These are phyloP conservation scores for Aricia agestis DNA, from an alignment of 1,140 invertebrate species.

Conservation along the genomic window DNA sequence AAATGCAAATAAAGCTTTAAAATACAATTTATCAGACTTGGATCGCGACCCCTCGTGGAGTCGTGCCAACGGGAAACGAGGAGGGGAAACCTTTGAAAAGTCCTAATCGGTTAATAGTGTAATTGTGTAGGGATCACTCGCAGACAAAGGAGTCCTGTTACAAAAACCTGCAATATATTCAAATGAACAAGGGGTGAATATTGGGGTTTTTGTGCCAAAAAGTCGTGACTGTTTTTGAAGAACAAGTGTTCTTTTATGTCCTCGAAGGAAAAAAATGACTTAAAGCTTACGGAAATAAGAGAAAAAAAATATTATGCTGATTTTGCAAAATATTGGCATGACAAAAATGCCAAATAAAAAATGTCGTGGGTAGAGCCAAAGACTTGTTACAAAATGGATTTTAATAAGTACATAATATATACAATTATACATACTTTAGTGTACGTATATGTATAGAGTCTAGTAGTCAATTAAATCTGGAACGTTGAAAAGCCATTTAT, in stretches of 20 bases:
- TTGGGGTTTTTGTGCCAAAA: constrained; percentile 14
- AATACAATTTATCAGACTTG: constrained; percentile 29
- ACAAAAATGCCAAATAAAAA: too few relatives aligned
- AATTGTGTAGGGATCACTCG: constrained; percentile 41
- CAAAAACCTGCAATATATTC: constrained; percentile 7
- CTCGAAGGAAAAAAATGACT: background rate
- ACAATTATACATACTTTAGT: too few relatives aligned
- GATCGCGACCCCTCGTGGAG: constrained; percentile 36
- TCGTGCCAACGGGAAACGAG: constrained; percentile 25
- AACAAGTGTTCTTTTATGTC: background rate
- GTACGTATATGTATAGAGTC: too few relatives aligned
- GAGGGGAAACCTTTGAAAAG: constrained; percentile 35
- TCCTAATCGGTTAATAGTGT: constrained; percentile 54
- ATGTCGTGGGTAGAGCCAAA: too few relatives aligned
- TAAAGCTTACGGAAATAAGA: background rate
- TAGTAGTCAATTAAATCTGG: background rate
- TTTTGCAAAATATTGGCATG: too few relatives aligned
- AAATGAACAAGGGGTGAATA: background rate
- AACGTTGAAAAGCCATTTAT: background rate
- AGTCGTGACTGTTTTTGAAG: background rate
- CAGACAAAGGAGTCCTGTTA: constrained; percentile 35
- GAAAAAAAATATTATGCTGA: too few relatives aligned
- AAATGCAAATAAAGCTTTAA: constrained; percentile 3
- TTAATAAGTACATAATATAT: too few relatives aligned
- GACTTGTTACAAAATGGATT: too few relatives aligned